These are phyloP conservation scores for Alloscopus bannaensis DNA, from an alignment of 2,888 invertebrate genomes.

Conservation along the genomic window DNA sequence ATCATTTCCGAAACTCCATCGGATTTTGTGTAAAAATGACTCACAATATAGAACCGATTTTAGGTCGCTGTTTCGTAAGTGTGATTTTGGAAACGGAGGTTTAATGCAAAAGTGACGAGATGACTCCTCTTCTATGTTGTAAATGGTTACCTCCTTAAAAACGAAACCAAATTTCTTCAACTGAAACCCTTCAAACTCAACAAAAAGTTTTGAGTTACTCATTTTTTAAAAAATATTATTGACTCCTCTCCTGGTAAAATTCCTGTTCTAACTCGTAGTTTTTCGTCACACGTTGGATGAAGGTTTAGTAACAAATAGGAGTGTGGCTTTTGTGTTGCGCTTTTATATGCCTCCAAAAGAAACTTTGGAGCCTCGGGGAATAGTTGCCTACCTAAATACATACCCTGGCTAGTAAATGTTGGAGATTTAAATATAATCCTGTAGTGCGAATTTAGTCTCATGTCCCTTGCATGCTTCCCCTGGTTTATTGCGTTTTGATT, in stretches of 20 bases:
- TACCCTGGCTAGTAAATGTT: conserved; percentile 53
- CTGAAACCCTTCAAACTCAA: conserved; percentile 59
- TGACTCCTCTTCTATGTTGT: background rate
- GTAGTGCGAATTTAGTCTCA: conserved; percentile 47
- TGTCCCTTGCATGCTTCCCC: conserved; percentile 44
- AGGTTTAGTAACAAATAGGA: conserved; percentile 56
- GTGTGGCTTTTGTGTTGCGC: conserved; percentile 56
- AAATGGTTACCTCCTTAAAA: conserved; percentile 39
- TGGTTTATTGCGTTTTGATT: conserved; percentile 50
- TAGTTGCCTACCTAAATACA: conserved; percentile 12
- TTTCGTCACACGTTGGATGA: conserved; percentile 56
- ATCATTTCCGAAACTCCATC: conserved; percentile 21
- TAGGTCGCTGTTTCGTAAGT: background rate
- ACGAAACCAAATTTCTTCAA: conserved; percentile 35
- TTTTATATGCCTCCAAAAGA: conserved; percentile 52
- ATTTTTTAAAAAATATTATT: conserved; percentile 45
- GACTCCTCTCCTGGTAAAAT: conserved; percentile 42
- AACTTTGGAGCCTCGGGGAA: conserved; percentile 20
- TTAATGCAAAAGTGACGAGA: conserved; percentile 36
- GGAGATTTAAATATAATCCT: conserved; percentile 50
- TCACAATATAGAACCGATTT: conserved; percentile 45
- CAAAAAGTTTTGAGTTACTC: conserved; percentile 38
- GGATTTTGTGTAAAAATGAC: conserved; percentile 34
- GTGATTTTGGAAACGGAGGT: conserved; percentile 5
- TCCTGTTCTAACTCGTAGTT: conserved; percentile 39